Percentiles rank a stretch among this genome's conserved stretches.
These are phyloP conservation scores for Zaprionus davidi DNA, from an alignment of 1,140 invertebrate genomes.

Conservation along the genomic window DNA sequence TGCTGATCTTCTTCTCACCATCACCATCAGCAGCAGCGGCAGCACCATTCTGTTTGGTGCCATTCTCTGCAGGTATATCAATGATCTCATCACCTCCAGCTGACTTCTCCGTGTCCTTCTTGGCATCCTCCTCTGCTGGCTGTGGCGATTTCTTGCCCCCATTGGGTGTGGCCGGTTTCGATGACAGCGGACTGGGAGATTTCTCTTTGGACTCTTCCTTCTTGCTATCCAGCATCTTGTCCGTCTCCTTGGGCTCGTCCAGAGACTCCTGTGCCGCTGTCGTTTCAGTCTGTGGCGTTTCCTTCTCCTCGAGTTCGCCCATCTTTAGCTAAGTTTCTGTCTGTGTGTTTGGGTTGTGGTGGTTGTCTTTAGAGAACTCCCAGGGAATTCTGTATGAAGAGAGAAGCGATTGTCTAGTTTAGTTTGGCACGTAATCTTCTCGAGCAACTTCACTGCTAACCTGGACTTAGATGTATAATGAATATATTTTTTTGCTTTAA, in stretches of 20 bases:
- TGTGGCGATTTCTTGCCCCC: slow-evolving; percentile 51
- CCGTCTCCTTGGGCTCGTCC: slow-evolving; percentile 83
- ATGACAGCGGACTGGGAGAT: slow-evolving; percentile 60
- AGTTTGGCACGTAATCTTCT: not conserved
- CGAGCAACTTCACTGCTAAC: slow-evolving; percentile 20
- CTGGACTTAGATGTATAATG: slow-evolving; percentile 44
- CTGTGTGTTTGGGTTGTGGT: not conserved
- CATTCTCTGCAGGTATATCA: slow-evolving; percentile 80
- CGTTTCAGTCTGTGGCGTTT: slow-evolving; percentile 77
- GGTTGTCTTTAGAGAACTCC: slow-evolving; percentile 63
- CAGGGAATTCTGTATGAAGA: slow-evolving; percentile 54
- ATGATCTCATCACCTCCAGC: slow-evolving; percentile 83
- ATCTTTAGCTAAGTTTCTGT: slow-evolving; percentile 40
- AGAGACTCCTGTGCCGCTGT: slow-evolving; percentile 61
- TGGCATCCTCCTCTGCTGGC: slow-evolving; percentile 7
- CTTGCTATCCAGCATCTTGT: slow-evolving; percentile 82
- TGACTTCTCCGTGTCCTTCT: slow-evolving; percentile 28
- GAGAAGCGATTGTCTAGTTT: not conserved
- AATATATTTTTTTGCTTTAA: slow-evolving; percentile 37
- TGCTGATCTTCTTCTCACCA: slow-evolving; percentile 86
- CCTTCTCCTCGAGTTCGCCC: slow-evolving; percentile 83
- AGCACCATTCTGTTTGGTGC: slow-evolving; percentile 55
- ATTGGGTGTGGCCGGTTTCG: slow-evolving; percentile 69
- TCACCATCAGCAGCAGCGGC: slow-evolving; percentile 84
- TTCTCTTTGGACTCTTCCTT: slow-evolving; percentile 64